Evolutionary conservation across 1,140 invertebrate species (phyloP).

Genomic region (Bombus haemorrhoidalis): DNA sequence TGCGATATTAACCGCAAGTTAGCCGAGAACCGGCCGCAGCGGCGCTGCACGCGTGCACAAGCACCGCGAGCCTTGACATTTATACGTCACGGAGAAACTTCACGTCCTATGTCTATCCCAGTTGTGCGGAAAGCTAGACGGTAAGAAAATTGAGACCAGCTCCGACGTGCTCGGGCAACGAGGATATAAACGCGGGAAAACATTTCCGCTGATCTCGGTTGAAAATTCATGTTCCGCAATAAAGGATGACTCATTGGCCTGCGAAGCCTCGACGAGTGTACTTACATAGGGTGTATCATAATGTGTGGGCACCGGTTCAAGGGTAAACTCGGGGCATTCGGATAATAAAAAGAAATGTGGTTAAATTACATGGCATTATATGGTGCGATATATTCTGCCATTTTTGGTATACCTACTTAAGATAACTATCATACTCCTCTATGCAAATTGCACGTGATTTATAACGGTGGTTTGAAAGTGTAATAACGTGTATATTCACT

Average conservation of each 20-base stretch:
- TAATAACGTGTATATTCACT: not conserved
- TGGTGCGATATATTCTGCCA: not conserved
- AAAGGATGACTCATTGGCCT: constrained; percentile 42
- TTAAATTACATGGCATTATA: too few relatives aligned
- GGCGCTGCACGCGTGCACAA: constrained; percentile 39
- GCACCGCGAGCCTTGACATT: constrained; percentile 48
- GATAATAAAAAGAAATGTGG: not conserved
- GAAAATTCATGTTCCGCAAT: constrained; percentile 49
- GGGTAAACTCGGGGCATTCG: not conserved
- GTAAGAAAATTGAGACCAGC: not conserved
- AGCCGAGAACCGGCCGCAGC: constrained; percentile 22
- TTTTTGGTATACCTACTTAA: not conserved
- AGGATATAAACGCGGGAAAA: constrained; percentile 23
- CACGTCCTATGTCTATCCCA: constrained; percentile 9
- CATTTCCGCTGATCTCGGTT: constrained; percentile 33
- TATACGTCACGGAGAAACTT: constrained; percentile 51
- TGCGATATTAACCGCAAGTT: constrained; percentile 44
- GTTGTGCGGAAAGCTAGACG: not conserved
- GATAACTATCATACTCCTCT: too few relatives aligned
- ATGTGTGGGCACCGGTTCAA: not conserved
- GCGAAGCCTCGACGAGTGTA: constrained; percentile 21
- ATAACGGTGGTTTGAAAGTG: not conserved
- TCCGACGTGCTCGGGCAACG: not conserved
- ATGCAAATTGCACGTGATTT: not conserved
- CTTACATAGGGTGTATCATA: constrained; percentile 16